Evolutionary conservation across 2,888 invertebrate genomes (phyloP).

Genomic region (Nomada fabriciana): DNA sequence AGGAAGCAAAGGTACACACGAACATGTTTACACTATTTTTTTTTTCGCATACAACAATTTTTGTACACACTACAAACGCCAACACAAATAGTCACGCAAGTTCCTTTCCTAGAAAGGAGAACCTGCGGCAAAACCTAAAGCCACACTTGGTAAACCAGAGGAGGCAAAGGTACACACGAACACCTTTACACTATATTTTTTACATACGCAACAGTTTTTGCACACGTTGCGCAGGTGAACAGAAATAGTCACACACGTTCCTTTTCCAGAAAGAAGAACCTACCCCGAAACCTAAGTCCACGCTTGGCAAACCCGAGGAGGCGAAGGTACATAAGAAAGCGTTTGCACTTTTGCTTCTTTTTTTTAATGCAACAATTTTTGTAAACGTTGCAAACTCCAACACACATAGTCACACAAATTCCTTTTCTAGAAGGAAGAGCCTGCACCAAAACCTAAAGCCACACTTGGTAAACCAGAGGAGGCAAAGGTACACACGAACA

Average conservation of each 20-base stretch:
- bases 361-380: neutral
- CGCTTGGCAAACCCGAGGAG: constrained; percentile 65
- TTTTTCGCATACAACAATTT: neutral
- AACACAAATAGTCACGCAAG: neutral
- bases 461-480: constrained; percentile 66
- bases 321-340: constrained; percentile 71
- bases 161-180: constrained; percentile 73
- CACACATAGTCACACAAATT: neutral
- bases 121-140: constrained; percentile 47
- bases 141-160: constrained; percentile 60
- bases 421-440: constrained; percentile 64
- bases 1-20: constrained; percentile 73
- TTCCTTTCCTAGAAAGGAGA: constrained; percentile 64
- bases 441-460: constrained; percentile 52
- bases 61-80: neutral
- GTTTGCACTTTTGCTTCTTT: neutral
- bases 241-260: neutral
- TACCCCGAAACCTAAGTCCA: constrained; percentile 55
- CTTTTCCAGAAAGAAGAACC: constrained; percentile 55
- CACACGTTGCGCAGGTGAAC: neutral
- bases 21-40: constrained; percentile 6
- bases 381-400: neutral
- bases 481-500: constrained; percentile 71
- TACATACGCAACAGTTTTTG: neutral
- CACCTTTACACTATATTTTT: neutral